Conservation (phyloP, 2,888 invertebrate genomes). For the Chrysotoxum bicinctum region DNA sequence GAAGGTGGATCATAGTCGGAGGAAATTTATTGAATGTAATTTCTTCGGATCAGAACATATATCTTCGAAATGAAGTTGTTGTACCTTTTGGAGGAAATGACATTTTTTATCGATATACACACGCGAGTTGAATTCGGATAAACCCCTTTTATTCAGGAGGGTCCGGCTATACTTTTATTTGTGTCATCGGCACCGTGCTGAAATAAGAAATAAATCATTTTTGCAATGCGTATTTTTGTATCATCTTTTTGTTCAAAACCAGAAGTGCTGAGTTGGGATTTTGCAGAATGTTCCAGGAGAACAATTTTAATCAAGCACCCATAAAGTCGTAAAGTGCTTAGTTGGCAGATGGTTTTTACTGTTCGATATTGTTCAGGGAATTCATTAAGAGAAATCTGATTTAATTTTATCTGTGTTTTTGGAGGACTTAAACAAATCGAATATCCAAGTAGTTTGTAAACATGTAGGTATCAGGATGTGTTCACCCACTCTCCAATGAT, state of each 20-base stretch:
- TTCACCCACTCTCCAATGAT: too few species aligned
- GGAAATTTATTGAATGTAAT: constrained; percentile 69
- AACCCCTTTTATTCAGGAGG: neutral
- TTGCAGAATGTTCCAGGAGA: neutral
- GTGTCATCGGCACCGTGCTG: neutral
- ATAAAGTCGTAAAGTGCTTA: neutral
- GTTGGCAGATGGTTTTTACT: neutral
- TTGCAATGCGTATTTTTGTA: neutral
- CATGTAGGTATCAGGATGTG: too few species aligned
- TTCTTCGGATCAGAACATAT: constrained; percentile 44
- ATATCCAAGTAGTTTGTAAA: too few species aligned
- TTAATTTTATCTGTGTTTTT: too few species aligned
- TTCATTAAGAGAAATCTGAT: too few species aligned
- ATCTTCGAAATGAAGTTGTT: constrained; percentile 25
- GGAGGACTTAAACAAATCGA: too few species aligned
- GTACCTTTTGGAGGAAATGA: constrained; percentile 47
- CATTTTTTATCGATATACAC: constrained; percentile 22
- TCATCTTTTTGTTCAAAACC: neutral
- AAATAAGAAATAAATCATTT: neutral
- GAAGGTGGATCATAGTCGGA: constrained; percentile 44
- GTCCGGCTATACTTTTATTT: neutral
- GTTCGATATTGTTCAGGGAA: too few species aligned
- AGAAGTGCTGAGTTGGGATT: neutral
- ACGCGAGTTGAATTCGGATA: constrained; percentile 7
- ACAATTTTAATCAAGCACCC: neutral